These are phyloP conservation scores for Spilosoma lubricipeda DNA, from an alignment of 2,888 invertebrate genomes.

Conservation along the genomic window DNA sequence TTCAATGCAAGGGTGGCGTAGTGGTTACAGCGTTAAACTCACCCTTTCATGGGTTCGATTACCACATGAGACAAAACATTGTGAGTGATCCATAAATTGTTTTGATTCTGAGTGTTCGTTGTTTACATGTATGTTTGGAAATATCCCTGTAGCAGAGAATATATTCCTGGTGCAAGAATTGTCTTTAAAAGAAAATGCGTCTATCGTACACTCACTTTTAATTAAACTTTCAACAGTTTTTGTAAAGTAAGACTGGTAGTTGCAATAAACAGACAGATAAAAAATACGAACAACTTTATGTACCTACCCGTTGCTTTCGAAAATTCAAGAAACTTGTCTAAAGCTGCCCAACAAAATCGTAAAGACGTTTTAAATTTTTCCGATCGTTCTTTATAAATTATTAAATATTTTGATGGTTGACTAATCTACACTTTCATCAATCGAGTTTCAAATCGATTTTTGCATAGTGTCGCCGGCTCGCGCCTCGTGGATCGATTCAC, in stretches of 20 bases:
- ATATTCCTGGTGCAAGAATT: too few relatives aligned
- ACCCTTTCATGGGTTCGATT: too few relatives aligned
- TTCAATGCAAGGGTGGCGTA: too few relatives aligned
- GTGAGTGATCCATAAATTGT: too few relatives aligned
- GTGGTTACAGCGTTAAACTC: too few relatives aligned
- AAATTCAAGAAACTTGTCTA: not conserved
- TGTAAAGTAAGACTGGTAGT: not conserved
- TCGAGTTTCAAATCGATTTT: slow-evolving; percentile 68
- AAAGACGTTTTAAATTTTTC: not conserved
- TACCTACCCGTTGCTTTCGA: not conserved
- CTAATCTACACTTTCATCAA: slow-evolving; percentile 52
- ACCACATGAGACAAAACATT: too few relatives aligned
- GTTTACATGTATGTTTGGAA: too few relatives aligned
- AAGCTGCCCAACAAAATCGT: not conserved
- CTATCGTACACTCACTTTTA: not conserved
- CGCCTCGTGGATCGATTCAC: slow-evolving; percentile 66
- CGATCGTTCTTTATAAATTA: slow-evolving; percentile 19
- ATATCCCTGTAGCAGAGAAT: too few relatives aligned
- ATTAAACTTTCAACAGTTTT: not conserved
- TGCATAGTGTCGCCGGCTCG: slow-evolving; percentile 65
- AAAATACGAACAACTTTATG: not conserved
- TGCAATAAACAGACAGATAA: not conserved
- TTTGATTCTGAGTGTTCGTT: too few relatives aligned
- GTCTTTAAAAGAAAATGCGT: not conserved
- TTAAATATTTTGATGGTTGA: slow-evolving; percentile 33